Conservation (phyloP, 2,888 invertebrate genomes). For the Hoplodrina ambigua region DNA sequence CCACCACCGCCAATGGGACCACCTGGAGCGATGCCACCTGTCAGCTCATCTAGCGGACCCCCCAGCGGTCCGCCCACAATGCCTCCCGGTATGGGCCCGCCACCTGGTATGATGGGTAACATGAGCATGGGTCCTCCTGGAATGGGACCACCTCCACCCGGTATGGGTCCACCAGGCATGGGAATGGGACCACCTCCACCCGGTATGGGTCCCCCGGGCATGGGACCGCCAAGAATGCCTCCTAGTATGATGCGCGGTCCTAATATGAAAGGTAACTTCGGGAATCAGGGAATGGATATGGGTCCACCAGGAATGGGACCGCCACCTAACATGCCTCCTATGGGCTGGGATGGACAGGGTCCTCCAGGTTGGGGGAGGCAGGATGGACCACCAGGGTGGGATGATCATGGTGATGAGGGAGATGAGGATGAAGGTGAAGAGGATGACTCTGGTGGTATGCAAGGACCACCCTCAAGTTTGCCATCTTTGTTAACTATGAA, state of each 20-base stretch:
- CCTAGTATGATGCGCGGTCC: slow-evolving; percentile 82
- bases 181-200: slow-evolving; percentile 78
- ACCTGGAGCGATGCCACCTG: slow-evolving; percentile 78
- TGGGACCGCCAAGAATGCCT: slow-evolving; percentile 81
- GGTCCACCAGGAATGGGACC: slow-evolving; percentile 86
- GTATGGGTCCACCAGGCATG: slow-evolving; percentile 70
- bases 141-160: slow-evolving; percentile 74
- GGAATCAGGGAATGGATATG: slow-evolving; percentile 82
- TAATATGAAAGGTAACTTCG: slow-evolving; percentile 75
- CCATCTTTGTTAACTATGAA: slow-evolving; percentile 92
- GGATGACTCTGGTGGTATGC: slow-evolving; percentile 67
- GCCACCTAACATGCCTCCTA: slow-evolving; percentile 81
- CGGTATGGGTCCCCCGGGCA: slow-evolving; percentile 79
- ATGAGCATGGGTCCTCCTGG: slow-evolving; percentile 76
- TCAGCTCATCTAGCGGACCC: slow-evolving; percentile 71
- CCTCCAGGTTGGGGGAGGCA: slow-evolving; percentile 77
- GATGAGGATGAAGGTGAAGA: slow-evolving; percentile 79
- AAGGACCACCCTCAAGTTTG: slow-evolving; percentile 75
- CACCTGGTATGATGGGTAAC: slow-evolving; percentile 71
- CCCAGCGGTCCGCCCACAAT: slow-evolving; percentile 65
- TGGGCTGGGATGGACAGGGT: slow-evolving; percentile 83
- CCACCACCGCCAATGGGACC: slow-evolving; percentile 76
- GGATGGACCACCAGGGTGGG: slow-evolving; percentile 83
- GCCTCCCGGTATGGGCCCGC: slow-evolving; percentile 66
- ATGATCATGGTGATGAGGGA: slow-evolving; percentile 82